Conservation (phyloP, 1,140 invertebrate species). For the Notospermus geniculatus region DNA sequence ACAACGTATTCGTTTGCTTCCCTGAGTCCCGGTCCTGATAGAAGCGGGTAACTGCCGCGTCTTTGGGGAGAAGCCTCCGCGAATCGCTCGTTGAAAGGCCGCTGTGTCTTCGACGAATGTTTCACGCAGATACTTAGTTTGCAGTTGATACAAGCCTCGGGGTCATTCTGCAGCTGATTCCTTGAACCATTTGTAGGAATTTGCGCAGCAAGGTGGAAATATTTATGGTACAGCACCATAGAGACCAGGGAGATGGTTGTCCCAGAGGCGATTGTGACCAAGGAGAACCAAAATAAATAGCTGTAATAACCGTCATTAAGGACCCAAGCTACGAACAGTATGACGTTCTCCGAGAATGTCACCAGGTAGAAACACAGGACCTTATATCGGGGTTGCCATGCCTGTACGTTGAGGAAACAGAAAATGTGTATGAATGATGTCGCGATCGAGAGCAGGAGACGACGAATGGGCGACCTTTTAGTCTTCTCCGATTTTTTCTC, state of each 20-base stretch:
- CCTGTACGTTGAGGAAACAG: slow-evolving; percentile 85
- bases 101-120: slow-evolving; percentile 30
- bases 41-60: too few relatives aligned
- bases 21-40: too few relatives aligned
- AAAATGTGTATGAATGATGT: slow-evolving; percentile 85
- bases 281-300: slow-evolving; percentile 63
- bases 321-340: slow-evolving; percentile 58
- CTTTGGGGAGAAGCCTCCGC: too few relatives aligned
- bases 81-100: slow-evolving; percentile 28
- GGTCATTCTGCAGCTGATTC: slow-evolving; percentile 48
- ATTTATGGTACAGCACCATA: slow-evolving; percentile 80
- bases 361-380: slow-evolving; percentile 87
- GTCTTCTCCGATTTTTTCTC: slow-evolving; percentile 66
- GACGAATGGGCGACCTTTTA: not conserved
- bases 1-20: too few relatives aligned
- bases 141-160: slow-evolving; percentile 38
- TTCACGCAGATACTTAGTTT: slow-evolving; percentile 40
- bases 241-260: slow-evolving; percentile 79
- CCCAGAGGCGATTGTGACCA: slow-evolving; percentile 63
- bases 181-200: slow-evolving; percentile 22
- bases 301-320: slow-evolving; percentile 54
- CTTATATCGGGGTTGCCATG: slow-evolving; percentile 74
- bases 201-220: slow-evolving; percentile 62
- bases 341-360: slow-evolving; percentile 83
- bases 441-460: slow-evolving; percentile 68